Percentiles rank a stretch among this genome's conserved stretches.
These are phyloP conservation scores for Mantis religiosa DNA, from an alignment of 2,888 invertebrate species.

Conservation along the genomic window DNA sequence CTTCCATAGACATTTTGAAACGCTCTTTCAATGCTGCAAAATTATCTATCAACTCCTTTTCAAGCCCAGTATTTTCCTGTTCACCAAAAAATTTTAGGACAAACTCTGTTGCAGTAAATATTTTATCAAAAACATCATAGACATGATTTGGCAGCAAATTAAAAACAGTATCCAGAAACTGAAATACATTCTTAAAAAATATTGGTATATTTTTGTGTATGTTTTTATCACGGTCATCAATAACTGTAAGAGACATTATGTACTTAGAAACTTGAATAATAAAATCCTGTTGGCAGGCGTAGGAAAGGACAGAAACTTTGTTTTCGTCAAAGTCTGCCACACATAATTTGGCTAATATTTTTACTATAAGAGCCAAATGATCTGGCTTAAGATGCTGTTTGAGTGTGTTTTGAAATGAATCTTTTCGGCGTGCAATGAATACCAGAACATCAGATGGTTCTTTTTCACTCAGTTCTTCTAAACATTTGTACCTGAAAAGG, in stretches of 20 bases:
- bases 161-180: constrained; percentile 41
- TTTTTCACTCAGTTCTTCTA: constrained; percentile 46
- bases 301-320: constrained; percentile 33
- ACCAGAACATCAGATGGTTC: constrained; percentile 45
- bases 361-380: constrained; percentile 49
- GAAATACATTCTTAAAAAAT: constrained; percentile 36
- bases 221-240: constrained; percentile 29
- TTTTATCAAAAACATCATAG: constrained; percentile 37
- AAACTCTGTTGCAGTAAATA: constrained; percentile 35
- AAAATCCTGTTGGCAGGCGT: constrained; percentile 32
- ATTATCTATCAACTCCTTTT: not conserved
- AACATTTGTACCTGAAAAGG: constrained; percentile 46
- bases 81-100: constrained; percentile 34
- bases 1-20: not conserved
- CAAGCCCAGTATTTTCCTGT: constrained; percentile 17
- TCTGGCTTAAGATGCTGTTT: constrained; percentile 48
- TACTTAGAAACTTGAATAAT: constrained; percentile 33
- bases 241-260: constrained; percentile 31
- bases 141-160: constrained; percentile 39
- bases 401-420: constrained; percentile 49
- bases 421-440: constrained; percentile 45
- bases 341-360: constrained; percentile 47
- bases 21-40: not conserved
- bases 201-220: constrained; percentile 33
- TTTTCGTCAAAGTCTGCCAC: constrained; percentile 34